phyloP scores from a whole-genome alignment of 1,140 invertebrate genomes.

The Drosophila paulistorum region DNA sequence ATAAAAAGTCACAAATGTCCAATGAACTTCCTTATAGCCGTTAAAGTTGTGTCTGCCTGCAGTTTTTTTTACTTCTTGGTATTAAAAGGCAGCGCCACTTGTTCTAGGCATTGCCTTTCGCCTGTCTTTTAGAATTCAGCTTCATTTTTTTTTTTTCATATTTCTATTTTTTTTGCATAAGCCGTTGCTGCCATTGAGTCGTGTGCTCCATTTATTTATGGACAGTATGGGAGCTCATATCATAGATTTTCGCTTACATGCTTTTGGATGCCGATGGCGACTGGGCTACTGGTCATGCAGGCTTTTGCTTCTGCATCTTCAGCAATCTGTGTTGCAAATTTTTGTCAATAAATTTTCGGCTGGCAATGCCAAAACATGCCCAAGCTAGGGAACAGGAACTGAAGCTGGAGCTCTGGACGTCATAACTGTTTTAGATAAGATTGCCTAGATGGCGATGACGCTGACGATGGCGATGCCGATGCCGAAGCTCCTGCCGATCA shows the following conservation, averaged over 20 bases:
- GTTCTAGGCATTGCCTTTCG: conserved; percentile 49
- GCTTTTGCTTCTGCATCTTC: conserved; percentile 33
- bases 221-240: conserved; percentile 43
- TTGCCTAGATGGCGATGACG: conserved; percentile 55
- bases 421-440: conserved; percentile 79
- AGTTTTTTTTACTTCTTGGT: conserved; percentile 7
- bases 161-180: conserved; percentile 52
- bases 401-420: conserved; percentile 34
- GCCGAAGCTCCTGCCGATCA: conserved; percentile 15
- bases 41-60: conserved; percentile 31
- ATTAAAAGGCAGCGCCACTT: conserved; percentile 59
- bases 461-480: conserved; percentile 31
- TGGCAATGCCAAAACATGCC: conserved; percentile 71
- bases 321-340: conserved; percentile 75
- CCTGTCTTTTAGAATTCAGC: conserved; percentile 37
- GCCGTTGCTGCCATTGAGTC: conserved; percentile 35
- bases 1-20: conserved; percentile 20
- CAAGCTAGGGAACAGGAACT: not conserved
- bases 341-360: conserved; percentile 76
- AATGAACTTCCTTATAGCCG: conserved; percentile 40
- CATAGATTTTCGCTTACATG: conserved; percentile 71
- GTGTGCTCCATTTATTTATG: conserved; percentile 76
- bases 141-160: conserved; percentile 18
- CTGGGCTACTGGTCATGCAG: conserved; percentile 70
- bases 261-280: conserved; percentile 49